Evolutionary conservation across 2,113 vertebrate genomes (phyloP).

Genomic region (Melospiza georgiana): DNA sequence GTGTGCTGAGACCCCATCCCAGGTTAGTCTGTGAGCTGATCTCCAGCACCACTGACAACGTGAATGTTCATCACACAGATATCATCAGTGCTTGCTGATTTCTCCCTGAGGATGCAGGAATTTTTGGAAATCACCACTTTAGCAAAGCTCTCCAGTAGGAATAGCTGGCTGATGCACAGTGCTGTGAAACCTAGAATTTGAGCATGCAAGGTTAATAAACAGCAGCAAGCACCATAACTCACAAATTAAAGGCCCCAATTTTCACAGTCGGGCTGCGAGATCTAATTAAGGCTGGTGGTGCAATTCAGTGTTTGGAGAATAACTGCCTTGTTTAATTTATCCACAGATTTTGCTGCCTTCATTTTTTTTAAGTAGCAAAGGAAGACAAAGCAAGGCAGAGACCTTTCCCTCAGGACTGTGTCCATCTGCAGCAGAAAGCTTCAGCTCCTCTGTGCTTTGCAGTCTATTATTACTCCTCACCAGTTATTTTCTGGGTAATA

Average conservation of each 20-base stretch:
- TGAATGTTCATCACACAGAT: neutral
- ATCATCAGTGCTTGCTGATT: neutral
- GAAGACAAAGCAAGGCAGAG: neutral
- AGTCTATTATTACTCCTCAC: neutral
- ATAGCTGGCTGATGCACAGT: neutral
- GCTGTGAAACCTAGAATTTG: constrained; percentile 2
- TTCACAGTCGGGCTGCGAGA: constrained; percentile 37
- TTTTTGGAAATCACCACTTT: neutral
- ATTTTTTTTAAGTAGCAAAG: neutral
- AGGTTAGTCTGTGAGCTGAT: neutral
- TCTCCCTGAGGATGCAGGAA: neutral
- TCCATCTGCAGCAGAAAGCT: neutral
- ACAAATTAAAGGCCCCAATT: constrained; percentile 55
- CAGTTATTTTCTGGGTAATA: neutral
- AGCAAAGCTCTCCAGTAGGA: neutral
- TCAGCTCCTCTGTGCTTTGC: neutral
- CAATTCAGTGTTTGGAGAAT: constrained; percentile 4
- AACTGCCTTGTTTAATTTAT: constrained; percentile 9
- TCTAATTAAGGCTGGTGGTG: constrained; percentile 59
- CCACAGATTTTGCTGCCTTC: neutral
- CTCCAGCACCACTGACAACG: accelerated
- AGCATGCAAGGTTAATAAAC: constrained; percentile 1
- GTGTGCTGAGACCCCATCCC: neutral
- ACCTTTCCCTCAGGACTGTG: neutral
- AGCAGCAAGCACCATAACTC: constrained; percentile 5